These are phyloP conservation scores for Rhinichthys klamathensis DNA, from an alignment of 2,113 vertebrate genomes.

Conservation along the genomic window DNA sequence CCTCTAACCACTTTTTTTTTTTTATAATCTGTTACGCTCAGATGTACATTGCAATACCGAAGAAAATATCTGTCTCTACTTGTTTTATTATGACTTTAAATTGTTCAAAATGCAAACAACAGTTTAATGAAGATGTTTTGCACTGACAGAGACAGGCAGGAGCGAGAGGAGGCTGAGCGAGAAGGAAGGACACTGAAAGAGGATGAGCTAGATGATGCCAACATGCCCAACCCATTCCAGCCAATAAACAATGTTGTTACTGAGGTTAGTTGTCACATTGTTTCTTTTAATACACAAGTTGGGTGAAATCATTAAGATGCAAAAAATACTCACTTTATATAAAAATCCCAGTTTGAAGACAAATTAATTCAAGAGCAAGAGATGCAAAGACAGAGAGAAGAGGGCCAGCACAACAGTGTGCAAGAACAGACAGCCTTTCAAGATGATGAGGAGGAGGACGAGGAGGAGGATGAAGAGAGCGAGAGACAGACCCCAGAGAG, in stretches of 20 bases:
- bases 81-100: not conserved
- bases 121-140: not conserved
- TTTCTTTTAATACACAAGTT: not conserved
- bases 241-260: constrained; percentile 83
- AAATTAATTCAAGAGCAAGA: constrained; percentile 76
- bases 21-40: not conserved
- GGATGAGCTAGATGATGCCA: constrained; percentile 71
- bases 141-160: constrained; percentile 74
- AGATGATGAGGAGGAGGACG: constrained; percentile 75
- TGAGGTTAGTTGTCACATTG: constrained; percentile 74
- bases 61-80: not conserved
- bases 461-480: constrained; percentile 75
- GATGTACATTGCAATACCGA: not conserved
- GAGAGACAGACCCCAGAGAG: constrained; percentile 77
- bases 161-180: constrained; percentile 78
- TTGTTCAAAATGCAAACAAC: not conserved
- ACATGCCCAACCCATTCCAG: constrained; percentile 84
- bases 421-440: constrained; percentile 62
- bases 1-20: not conserved
- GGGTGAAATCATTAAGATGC: not conserved
- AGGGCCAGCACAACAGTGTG: constrained; percentile 56
- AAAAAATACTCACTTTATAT: not conserved
- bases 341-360: constrained; percentile 78
- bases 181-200: constrained; percentile 73
- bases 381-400: constrained; percentile 68